A percentile compares a stretch with the other conserved stretches of the same genome.
These are phyloP conservation scores for Oedothorax gibbosus DNA, from an alignment of 1,140 invertebrate species.

Conservation along the genomic window DNA sequence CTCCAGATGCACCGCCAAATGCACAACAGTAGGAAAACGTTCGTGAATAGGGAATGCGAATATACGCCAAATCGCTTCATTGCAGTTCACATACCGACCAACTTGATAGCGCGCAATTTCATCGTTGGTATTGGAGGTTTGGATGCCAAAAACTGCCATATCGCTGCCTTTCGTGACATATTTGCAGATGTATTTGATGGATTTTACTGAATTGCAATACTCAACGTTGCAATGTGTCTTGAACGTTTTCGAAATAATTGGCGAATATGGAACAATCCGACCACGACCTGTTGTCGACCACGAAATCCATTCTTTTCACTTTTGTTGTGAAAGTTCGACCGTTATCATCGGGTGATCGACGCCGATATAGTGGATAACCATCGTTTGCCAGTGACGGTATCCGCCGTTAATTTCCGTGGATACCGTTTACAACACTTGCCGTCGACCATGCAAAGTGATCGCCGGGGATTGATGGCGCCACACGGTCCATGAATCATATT, in stretches of 20 bases:
- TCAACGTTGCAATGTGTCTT: constrained; percentile 27
- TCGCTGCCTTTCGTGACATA: constrained; percentile 9
- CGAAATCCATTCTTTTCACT: not conserved
- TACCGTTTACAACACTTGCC: no score
- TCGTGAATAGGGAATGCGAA: no score
- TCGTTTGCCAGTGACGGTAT: constrained; percentile 14
- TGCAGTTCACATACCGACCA: constrained; percentile 61
- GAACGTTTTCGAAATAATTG: constrained; percentile 7
- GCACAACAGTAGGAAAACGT: no score
- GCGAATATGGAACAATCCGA: no score
- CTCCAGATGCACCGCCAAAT: constrained; percentile 71
- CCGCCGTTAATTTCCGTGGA: constrained; percentile 20
- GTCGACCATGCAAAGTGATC: constrained; percentile 26
- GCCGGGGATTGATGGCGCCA: constrained; percentile 8
- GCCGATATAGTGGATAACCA: constrained; percentile 17
- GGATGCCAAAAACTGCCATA: constrained; percentile 7
- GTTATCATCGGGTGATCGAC: constrained; percentile 1
- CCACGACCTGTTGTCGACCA: not conserved
- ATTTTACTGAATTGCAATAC: constrained; percentile 14
- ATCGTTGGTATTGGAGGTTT: constrained; percentile 48
- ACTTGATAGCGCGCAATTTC: constrained; percentile 61
- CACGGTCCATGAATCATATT: constrained; percentile 23
- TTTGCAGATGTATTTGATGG: no score
- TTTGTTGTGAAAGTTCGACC: constrained; percentile 10
- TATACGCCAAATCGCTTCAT: constrained; percentile 62